These are phyloP conservation scores for Andrena hattorfiana DNA, from an alignment of 2,888 invertebrate species.

Conservation along the genomic window DNA sequence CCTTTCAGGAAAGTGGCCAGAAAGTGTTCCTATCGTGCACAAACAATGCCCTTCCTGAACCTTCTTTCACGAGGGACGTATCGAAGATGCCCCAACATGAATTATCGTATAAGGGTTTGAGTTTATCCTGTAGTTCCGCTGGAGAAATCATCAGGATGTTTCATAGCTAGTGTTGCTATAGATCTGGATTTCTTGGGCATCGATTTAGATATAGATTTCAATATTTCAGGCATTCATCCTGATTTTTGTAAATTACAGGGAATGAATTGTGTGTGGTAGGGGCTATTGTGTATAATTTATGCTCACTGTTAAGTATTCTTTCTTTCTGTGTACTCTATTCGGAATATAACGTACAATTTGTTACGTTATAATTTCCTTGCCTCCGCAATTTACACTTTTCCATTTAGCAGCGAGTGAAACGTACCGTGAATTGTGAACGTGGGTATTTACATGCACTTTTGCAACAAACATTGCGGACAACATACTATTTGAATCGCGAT, in stretches of 20 bases:
- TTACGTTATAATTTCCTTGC: conserved; percentile 39
- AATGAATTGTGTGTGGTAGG: not conserved
- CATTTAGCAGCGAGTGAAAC: conserved; percentile 37
- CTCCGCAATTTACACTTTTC: conserved; percentile 27
- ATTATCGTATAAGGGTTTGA: not conserved
- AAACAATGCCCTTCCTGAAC: not conserved
- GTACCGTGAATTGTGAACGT: conserved; percentile 46
- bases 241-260: not conserved
- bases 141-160: too few relatives aligned
- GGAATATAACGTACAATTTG: conserved; percentile 27
- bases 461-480: conserved; percentile 27
- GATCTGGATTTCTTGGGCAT: not conserved
- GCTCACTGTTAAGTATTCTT: not conserved
- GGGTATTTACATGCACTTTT: conserved; percentile 26
- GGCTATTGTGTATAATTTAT: conserved; percentile 10
- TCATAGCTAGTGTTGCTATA: not conserved
- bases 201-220: not conserved
- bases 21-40: not conserved
- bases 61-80: not conserved
- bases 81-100: not conserved
- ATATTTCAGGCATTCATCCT: not conserved
- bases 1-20: not conserved
- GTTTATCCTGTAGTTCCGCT: too few relatives aligned
- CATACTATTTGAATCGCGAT: conserved; percentile 8
- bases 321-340: not conserved